A percentile compares a stretch with the other conserved stretches of the same genome.
phyloP scores from a whole-genome alignment of 1,140 invertebrate genomes.

The Diabrotica virgifera region DNA sequence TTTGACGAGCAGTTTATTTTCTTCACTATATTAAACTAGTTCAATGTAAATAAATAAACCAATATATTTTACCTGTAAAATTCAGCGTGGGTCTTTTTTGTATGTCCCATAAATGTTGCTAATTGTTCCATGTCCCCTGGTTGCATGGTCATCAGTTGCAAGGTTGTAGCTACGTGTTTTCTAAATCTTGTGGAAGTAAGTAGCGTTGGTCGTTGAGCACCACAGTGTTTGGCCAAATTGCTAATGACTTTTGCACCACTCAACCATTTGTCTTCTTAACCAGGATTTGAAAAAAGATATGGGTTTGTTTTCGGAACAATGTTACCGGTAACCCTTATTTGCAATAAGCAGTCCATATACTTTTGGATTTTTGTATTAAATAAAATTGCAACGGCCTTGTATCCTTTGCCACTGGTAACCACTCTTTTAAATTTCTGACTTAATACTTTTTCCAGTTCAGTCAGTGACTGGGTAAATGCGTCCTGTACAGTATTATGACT shows the following conservation, averaged over 20 bases:
- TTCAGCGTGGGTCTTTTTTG: too few species aligned
- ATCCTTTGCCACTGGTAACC: too few species aligned
- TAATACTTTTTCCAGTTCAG: too few species aligned
- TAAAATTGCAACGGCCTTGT: too few species aligned
- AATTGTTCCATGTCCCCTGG: too few species aligned
- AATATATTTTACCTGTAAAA: conserved; percentile 27
- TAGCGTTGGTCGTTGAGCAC: conserved; percentile 19
- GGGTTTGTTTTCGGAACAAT: conserved; percentile 27
- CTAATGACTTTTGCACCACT: conserved; percentile 21
- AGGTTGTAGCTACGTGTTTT: conserved; percentile 30
- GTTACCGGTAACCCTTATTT: conserved; percentile 6
- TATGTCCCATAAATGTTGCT: too few species aligned
- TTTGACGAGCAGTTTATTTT: conserved; percentile 3
- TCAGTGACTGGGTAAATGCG: too few species aligned
- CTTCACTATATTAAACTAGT: too few species aligned
- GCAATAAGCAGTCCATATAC: conserved; percentile 3
- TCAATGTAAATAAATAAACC: background rate
- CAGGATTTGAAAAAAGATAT: conserved; percentile 29
- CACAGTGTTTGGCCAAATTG: conserved; percentile 23
- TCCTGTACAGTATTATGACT: too few species aligned
- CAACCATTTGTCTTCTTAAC: conserved; percentile 24
- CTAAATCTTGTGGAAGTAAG: conserved; percentile 27
- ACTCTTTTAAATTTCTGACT: too few species aligned
- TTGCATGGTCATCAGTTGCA: conserved; percentile 26
- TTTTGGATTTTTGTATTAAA: too few species aligned